A percentile compares a stretch with the other conserved stretches of the same genome.
Conservation (phyloP, 1,140 invertebrate genomes). For the Probaryconus sp. region DNA sequence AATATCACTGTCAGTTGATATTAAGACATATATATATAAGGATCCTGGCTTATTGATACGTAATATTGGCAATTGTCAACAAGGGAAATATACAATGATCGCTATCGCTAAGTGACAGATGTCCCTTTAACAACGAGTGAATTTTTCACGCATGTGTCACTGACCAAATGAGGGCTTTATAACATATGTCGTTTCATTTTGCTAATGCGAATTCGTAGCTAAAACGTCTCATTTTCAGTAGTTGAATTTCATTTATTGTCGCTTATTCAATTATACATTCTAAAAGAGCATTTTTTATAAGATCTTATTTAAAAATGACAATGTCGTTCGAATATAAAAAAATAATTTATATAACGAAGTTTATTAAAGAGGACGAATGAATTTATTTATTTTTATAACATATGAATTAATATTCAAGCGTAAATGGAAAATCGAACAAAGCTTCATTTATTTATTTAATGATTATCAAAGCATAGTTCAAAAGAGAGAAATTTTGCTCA, state of each 20-base stretch:
- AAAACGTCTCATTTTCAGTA: neutral
- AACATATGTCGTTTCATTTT: conserved; percentile 56
- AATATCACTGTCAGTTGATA: conserved; percentile 48
- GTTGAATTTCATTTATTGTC: neutral
- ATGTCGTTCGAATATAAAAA: too few relatives aligned
- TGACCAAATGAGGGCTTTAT: conserved; percentile 37
- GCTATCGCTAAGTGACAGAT: conserved; percentile 64
- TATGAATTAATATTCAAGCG: too few relatives aligned
- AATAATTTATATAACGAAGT: too few relatives aligned
- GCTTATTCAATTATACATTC: too few relatives aligned
- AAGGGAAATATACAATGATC: conserved; percentile 26
- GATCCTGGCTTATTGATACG: conserved; percentile 56
- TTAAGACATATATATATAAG: too few relatives aligned
- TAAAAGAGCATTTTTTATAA: too few relatives aligned
- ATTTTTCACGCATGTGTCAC: conserved; percentile 72
- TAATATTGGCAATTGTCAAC: conserved; percentile 33
- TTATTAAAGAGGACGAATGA: too few relatives aligned
- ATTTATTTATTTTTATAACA: too few relatives aligned
- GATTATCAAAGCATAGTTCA: neutral
- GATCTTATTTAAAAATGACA: too few relatives aligned
- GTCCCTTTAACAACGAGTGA: conserved; percentile 59
- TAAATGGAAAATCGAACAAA: too few relatives aligned
- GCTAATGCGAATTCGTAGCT: neutral
- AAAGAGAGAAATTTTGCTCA: conserved; percentile 9
- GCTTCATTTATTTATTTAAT: too few relatives aligned